These are phyloP conservation scores for Torymus auratus DNA, from an alignment of 2,888 invertebrate genomes.

Conservation along the genomic window DNA sequence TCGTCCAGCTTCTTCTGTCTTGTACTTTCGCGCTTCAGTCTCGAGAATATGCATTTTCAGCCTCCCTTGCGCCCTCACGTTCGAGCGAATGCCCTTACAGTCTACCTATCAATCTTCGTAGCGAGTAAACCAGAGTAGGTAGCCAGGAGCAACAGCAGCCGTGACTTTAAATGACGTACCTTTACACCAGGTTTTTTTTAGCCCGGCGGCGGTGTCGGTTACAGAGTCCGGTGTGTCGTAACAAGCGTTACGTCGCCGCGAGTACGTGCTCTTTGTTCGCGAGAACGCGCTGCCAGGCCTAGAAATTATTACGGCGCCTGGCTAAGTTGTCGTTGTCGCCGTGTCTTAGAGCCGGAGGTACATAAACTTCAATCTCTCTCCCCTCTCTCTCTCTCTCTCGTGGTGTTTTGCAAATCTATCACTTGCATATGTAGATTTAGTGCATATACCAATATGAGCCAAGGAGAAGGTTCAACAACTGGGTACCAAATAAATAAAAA, in stretches of 20 bases:
- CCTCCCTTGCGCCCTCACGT: background rate
- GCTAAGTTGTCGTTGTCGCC: constrained; percentile 53
- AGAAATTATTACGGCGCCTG: constrained; percentile 64
- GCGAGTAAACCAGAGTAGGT: background rate
- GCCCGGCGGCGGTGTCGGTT: background rate
- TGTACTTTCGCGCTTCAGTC: too few species aligned
- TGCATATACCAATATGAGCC: too few species aligned
- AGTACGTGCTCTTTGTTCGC: constrained; percentile 67
- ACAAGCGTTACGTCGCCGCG: constrained; percentile 30
- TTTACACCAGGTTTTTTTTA: too few species aligned
- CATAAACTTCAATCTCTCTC: constrained; percentile 43
- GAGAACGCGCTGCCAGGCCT: constrained; percentile 56
- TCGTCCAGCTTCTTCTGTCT: too few species aligned
- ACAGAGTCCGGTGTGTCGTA: constrained; percentile 25
- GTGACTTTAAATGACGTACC: too few species aligned
- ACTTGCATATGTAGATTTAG: too few species aligned
- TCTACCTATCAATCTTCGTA: constrained; percentile 4
- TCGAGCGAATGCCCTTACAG: background rate
- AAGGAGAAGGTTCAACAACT: too few species aligned
- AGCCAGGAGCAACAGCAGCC: too few species aligned
- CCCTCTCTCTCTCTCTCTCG: too few species aligned
- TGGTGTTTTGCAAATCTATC: too few species aligned
- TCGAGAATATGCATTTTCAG: background rate
- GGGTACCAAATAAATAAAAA: too few species aligned
- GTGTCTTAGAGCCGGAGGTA: constrained; percentile 18